A percentile compares a stretch with the other conserved stretches of the same genome.
Conservation (phyloP, 2,113 vertebrate genomes). For the Ictalurus furcatus region DNA sequence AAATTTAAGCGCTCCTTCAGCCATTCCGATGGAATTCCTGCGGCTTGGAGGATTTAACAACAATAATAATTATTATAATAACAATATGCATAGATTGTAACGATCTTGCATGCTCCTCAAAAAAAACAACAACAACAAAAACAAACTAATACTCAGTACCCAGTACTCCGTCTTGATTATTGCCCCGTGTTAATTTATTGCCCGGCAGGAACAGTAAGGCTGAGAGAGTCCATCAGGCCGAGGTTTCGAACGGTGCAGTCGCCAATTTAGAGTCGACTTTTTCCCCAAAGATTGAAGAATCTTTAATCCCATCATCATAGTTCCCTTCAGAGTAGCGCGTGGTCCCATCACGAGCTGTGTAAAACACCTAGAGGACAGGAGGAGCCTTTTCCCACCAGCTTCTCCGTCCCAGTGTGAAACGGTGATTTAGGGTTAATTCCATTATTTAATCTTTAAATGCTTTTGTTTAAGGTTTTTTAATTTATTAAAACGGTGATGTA, state of each 20-base stretch:
- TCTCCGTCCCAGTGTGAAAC: slow-evolving; percentile 15
- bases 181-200: slow-evolving; percentile 24
- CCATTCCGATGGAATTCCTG: slow-evolving; percentile 85
- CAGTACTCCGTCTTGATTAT: slow-evolving; percentile 63
- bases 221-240: background rate
- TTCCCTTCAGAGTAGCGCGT: slow-evolving; percentile 21
- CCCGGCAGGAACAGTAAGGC: slow-evolving; percentile 14
- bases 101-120: slow-evolving; percentile 78
- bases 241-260: background rate
- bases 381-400: background rate
- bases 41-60: slow-evolving; percentile 88
- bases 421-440: slow-evolving; percentile 33
- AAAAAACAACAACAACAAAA: slow-evolving; percentile 63
- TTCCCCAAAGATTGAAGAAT: background rate
- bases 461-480: slow-evolving; percentile 52
- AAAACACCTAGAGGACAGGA: background rate
- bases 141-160: slow-evolving; percentile 72
- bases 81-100: slow-evolving; percentile 93
- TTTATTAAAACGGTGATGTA: slow-evolving; percentile 46
- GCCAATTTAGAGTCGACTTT: background rate
- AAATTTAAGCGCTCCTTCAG: slow-evolving; percentile 85
- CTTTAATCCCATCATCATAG: background rate
- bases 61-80: slow-evolving; percentile 67
- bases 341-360: slow-evolving; percentile 15
- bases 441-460: slow-evolving; percentile 63